A percentile compares a stretch with the other conserved stretches of the same genome.
These are phyloP conservation scores for Halcyon leucocephala DNA, from an alignment of 2,797 vertebrate species.

Conservation along the genomic window DNA sequence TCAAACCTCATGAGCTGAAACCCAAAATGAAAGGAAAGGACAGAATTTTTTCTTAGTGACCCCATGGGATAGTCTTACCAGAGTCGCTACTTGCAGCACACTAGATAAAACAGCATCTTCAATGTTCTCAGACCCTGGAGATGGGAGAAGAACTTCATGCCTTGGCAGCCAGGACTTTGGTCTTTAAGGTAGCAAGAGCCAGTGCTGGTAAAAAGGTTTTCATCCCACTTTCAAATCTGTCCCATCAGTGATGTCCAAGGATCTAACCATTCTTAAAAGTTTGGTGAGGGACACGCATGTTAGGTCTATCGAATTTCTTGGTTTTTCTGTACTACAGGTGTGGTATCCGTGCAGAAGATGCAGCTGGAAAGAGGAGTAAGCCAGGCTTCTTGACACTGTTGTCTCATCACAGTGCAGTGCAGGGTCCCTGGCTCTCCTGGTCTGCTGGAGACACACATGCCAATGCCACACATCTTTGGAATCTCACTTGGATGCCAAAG, in stretches of 20 bases:
- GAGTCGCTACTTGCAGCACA: neutral
- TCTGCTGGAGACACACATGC: rapidly evolving
- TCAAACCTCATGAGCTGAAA: neutral
- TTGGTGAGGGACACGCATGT: neutral
- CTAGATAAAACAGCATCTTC: neutral
- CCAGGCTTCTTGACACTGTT: neutral
- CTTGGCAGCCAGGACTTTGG: neutral
- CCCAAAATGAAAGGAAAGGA: neutral
- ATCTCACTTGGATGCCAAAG: neutral
- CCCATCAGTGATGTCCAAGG: neutral
- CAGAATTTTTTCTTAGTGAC: neutral
- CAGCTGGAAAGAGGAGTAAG: neutral
- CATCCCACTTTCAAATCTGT: neutral
- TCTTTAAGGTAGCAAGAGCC: neutral
- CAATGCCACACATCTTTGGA: neutral
- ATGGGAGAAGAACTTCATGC: neutral
- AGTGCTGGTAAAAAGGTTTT: neutral
- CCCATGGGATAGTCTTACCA: neutral
- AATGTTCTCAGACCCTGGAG: neutral
- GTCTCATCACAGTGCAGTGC: neutral
- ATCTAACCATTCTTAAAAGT: neutral
- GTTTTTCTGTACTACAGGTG: neutral
- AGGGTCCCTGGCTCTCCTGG: neutral
- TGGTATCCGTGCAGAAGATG: neutral
- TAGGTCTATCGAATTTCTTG: neutral